Evolutionary conservation across 2,113 vertebrate species (phyloP).

Genomic region (Cephalopterus ornatus): DNA sequence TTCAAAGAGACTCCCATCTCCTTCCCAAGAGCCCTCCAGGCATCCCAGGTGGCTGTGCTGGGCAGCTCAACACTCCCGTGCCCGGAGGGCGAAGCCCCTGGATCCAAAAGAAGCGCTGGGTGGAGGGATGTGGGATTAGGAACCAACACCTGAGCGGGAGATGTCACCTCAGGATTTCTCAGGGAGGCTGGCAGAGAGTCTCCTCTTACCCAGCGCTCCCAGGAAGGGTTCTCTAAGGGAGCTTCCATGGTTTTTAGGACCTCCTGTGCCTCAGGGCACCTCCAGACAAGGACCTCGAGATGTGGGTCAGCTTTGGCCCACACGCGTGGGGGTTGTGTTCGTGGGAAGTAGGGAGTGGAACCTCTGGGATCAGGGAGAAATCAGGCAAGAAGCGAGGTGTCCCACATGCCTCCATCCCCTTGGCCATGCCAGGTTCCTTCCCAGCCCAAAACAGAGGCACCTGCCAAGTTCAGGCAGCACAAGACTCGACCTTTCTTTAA

Average conservation of each 20-base stretch:
- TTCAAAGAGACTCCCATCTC: neutral
- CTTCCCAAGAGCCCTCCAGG: neutral
- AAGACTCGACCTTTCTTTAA: neutral
- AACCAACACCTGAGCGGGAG: neutral
- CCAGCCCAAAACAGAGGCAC: neutral
- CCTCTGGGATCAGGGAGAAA: neutral
- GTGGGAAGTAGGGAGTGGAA: neutral
- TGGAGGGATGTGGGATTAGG: neutral
- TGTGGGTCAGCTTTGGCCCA: neutral
- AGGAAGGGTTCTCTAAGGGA: neutral
- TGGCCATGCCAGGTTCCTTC: neutral
- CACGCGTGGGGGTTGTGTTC: accelerated
- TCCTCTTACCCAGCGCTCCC: neutral
- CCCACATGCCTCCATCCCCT: accelerated
- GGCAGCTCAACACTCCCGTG: accelerated
- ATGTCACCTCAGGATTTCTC: neutral
- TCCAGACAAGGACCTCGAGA: neutral
- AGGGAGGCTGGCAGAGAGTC: neutral
- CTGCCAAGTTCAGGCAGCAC: neutral
- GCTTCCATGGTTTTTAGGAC: neutral
- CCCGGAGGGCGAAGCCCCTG: neutral
- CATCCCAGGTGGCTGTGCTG: neutral
- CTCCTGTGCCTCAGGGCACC: neutral
- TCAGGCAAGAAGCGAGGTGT: neutral
- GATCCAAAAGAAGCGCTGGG: neutral